A percentile compares a stretch with the other conserved stretches of the same genome.
phyloP scores from a whole-genome alignment of 2,797 vertebrate genomes.

The Sparidentex hasta region DNA sequence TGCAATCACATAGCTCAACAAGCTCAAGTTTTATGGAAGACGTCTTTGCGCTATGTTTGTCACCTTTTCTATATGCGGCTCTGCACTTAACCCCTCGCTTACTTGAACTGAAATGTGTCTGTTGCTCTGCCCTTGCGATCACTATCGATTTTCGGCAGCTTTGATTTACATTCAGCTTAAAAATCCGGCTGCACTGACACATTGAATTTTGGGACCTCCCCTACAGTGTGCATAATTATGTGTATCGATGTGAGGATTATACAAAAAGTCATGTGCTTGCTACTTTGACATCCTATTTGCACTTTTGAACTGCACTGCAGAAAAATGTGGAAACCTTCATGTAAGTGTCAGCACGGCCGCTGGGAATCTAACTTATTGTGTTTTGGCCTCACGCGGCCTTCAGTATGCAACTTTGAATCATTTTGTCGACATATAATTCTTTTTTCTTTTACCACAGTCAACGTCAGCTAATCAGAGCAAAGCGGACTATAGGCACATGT shows the following conservation, averaged over 20 bases:
- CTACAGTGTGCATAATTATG: constrained; percentile 43
- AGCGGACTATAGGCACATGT: constrained; percentile 20
- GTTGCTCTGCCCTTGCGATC: constrained; percentile 46
- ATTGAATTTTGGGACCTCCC: constrained; percentile 40
- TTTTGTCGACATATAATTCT: constrained; percentile 3
- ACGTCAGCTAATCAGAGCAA: constrained; percentile 29
- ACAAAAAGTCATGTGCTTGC: constrained; percentile 25
- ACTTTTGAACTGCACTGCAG: constrained; percentile 41
- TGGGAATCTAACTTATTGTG: neutral
- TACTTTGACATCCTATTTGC: constrained; percentile 39
- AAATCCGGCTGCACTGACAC: constrained; percentile 13
- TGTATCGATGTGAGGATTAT: constrained; percentile 47
- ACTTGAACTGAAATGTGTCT: constrained; percentile 34
- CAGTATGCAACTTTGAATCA: neutral
- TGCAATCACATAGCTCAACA: constrained; percentile 23
- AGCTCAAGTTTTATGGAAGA: constrained; percentile 26
- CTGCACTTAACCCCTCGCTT: neutral
- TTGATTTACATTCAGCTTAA: constrained; percentile 45
- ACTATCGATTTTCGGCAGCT: constrained; percentile 52
- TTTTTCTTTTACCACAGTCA: constrained; percentile 5
- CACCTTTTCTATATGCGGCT: constrained; percentile 2
- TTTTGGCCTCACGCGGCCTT: constrained; percentile 12
- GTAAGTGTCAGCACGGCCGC: constrained; percentile 15
- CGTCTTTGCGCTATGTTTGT: constrained; percentile 22
- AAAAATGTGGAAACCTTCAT: constrained; percentile 31